These are phyloP conservation scores for Willowsia nigromaculata DNA, from an alignment of 2,888 invertebrate species.

Conservation along the genomic window DNA sequence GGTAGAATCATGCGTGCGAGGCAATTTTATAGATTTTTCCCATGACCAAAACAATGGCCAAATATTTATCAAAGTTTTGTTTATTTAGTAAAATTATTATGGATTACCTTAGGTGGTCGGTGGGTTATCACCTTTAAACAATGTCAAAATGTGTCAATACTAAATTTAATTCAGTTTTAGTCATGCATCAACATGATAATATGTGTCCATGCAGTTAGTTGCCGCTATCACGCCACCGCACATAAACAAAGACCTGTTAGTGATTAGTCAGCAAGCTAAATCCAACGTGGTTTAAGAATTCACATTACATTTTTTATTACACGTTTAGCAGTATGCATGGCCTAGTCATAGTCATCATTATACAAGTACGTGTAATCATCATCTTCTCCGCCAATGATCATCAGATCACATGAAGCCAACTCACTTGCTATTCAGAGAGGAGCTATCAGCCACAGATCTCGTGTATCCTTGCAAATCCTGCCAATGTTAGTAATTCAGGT, in stretches of 20 bases:
- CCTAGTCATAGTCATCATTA: neutral
- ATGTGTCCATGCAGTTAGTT: neutral
- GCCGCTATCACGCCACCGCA: neutral
- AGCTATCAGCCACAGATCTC: conserved; percentile 58
- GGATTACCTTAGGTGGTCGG: too few relatives aligned
- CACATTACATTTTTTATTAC: neutral
- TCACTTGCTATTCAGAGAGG: neutral
- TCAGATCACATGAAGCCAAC: conserved; percentile 60
- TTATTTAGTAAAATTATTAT: too few relatives aligned
- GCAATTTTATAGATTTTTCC: too few relatives aligned
- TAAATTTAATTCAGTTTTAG: too few relatives aligned
- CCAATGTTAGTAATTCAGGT: conserved; percentile 32
- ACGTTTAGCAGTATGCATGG: neutral
- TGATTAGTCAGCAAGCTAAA: conserved; percentile 30
- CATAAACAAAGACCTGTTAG: conserved; percentile 27
- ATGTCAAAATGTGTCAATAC: too few relatives aligned
- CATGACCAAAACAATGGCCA: too few relatives aligned
- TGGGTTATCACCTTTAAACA: too few relatives aligned
- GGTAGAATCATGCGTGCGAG: too few relatives aligned
- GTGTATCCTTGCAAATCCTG: conserved; percentile 61
- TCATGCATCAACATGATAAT: neutral
- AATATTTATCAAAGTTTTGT: too few relatives aligned
- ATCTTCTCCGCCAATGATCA: conserved; percentile 46
- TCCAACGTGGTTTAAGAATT: conserved; percentile 11
- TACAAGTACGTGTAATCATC: neutral